Conservation (phyloP, 2,888 invertebrate genomes). For the Rhamphomyia laevipes region DNA sequence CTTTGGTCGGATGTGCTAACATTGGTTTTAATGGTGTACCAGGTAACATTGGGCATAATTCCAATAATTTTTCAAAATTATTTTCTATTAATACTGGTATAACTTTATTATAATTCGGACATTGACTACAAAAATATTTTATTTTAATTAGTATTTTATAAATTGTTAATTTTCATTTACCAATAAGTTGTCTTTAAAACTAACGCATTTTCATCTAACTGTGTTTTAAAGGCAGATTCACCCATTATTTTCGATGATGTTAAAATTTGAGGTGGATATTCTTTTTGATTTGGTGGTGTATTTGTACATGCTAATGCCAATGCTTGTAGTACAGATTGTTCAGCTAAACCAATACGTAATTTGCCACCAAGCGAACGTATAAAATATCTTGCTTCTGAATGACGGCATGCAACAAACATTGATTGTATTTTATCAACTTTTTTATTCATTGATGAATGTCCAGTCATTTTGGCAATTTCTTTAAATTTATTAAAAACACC, state of each 20-base stretch:
- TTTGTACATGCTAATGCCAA: conserved; percentile 72
- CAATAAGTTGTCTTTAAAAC: conserved; percentile 88
- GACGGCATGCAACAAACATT: conserved; percentile 83
- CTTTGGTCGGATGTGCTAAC: conserved; percentile 96
- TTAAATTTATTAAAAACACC: conserved; percentile 72
- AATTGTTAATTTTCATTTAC: conserved; percentile 33
- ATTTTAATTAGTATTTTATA: background rate
- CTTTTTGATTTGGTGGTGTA: conserved; percentile 59
- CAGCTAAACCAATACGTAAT: conserved; percentile 90
- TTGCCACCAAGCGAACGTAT: conserved; percentile 88
- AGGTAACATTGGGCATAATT: conserved; percentile 75
- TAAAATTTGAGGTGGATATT: conserved; percentile 47
- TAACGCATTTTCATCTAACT: conserved; percentile 60
- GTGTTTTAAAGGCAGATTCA: conserved; percentile 58
- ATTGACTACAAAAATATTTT: conserved; percentile 51
- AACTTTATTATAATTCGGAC: conserved; percentile 84
- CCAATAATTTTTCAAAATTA: conserved; percentile 62
- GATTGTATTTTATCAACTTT: conserved; percentile 87
- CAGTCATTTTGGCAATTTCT: conserved; percentile 78
- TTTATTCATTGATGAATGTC: conserved; percentile 61
- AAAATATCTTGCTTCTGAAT: conserved; percentile 78
- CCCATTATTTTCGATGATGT: conserved; percentile 51
- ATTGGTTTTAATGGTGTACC: conserved; percentile 95
- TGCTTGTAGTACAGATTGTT: conserved; percentile 88
- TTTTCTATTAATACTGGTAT: conserved; percentile 64